Evolutionary conservation across 2,888 invertebrate species (phyloP).

Genomic region (Hirtodrosophila duncani): DNA sequence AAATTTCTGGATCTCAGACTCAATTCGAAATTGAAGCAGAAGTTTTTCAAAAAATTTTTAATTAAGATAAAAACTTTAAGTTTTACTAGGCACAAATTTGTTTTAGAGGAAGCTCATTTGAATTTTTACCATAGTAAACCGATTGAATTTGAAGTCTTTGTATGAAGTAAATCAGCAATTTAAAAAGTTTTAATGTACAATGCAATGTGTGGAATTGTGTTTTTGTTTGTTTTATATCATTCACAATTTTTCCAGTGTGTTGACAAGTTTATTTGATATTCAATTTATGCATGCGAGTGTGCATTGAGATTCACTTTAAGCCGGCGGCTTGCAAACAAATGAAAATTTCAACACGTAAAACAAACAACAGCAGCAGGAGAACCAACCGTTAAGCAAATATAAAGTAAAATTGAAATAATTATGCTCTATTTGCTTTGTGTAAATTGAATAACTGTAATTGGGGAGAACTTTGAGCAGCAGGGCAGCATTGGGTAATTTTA

Average conservation of each 20-base stretch:
- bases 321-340: conserved; percentile 21
- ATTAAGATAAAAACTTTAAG: not conserved
- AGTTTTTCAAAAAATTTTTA: not conserved
- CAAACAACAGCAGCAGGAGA: conserved; percentile 17
- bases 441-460: conserved; percentile 7
- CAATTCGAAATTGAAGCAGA: too few species aligned
- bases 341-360: conserved; percentile 32
- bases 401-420: conserved; percentile 17
- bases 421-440: conserved; percentile 27
- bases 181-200: conserved; percentile 13
- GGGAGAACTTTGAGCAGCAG: not conserved
- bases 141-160: conserved; percentile 3
- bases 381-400: conserved; percentile 19
- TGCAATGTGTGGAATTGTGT: conserved; percentile 2
- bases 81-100: not conserved
- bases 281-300: conserved; percentile 29
- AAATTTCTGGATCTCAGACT: too few species aligned
- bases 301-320: not conserved
- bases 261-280: conserved; percentile 32
- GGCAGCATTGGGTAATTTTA: too few species aligned
- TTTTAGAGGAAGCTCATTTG: not conserved
- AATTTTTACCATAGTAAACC: too few species aligned
- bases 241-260: conserved; percentile 5
- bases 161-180: conserved; percentile 9
- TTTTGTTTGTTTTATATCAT: conserved; percentile 5